Conservation (phyloP, 1,140 invertebrate species). For the Bombus breviceps region DNA sequence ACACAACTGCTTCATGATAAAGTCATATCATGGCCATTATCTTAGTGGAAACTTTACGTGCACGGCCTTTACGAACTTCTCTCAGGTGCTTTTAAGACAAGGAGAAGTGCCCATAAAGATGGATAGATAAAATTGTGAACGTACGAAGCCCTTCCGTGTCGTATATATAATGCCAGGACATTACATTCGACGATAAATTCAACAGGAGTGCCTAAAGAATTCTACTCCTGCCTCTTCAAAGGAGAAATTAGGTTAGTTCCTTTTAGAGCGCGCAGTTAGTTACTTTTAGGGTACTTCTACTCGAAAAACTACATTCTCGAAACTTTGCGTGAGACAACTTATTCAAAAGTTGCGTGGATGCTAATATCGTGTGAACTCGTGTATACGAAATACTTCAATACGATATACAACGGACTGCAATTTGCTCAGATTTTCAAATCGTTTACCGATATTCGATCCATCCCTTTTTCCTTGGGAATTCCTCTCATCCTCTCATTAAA, state of each 20-base stretch:
- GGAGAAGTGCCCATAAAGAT: slow-evolving; percentile 48
- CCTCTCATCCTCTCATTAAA: neutral
- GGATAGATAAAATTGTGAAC: slow-evolving; percentile 49
- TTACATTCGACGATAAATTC: slow-evolving; percentile 10
- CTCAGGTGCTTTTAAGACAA: slow-evolving; percentile 43
- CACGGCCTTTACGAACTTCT: slow-evolving; percentile 40
- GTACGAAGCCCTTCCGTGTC: neutral
- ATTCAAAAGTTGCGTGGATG: neutral
- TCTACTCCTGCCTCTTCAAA: neutral
- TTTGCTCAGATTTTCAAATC: neutral
- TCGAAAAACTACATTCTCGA: neutral
- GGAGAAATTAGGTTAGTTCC: neutral
- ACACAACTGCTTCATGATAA: slow-evolving; percentile 20
- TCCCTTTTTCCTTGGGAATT: no score
- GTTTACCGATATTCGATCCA: no score
- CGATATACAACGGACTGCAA: neutral
- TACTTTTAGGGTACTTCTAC: neutral
- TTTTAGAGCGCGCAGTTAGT: neutral
- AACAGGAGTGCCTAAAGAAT: neutral
- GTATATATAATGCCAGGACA: neutral
- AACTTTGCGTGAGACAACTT: neutral
- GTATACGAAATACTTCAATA: neutral
- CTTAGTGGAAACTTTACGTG: slow-evolving; percentile 22
- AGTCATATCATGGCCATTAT: slow-evolving; percentile 44
- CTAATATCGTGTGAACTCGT: neutral